Evolutionary conservation across 2,797 vertebrate genomes (phyloP), one percentile per base, ranked within the genome.

Genomic region (Rallus crepitans): DNA sequence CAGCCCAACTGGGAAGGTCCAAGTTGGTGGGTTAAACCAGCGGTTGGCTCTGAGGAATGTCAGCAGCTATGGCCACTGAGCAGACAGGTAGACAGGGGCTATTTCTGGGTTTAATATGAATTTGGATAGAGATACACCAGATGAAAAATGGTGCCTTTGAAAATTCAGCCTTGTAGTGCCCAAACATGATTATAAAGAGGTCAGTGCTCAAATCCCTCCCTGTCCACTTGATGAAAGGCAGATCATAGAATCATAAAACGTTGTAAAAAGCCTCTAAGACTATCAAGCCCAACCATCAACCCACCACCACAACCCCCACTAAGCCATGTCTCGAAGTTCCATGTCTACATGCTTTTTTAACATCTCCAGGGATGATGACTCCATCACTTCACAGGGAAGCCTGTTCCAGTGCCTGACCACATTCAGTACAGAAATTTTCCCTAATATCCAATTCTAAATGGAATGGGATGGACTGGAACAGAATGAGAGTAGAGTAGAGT

Each of bases 21-120:
- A 55, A 28, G 60, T 12, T 3, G 2, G 21, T 19, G 69, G 19
- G 4, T 85, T 52, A 84, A 87, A 59, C 3, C 35, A 33, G 28
- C 0, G 0, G 4, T 37, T 56, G 33, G 56, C 24, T 89, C 70
- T 70, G 48, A 80, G 39, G 35, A 69, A 60, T 27, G 39, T 21
- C 33, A 48, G 55, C 17, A 68, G 35, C n/a, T 78, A 3, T 28
- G 48, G 10, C 30, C 0, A 0, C 1, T n/a, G 42, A 73, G 33
- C 71, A 88, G 23, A 9, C 33, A 19, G 5, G 30, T 27, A 48
- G 12, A 5, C 52, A 23, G 33, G 42, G 59, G 16, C 2, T 78
- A 5, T 45, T 90, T 87, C 33, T 40, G 61, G 15, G 30, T 35
- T 61, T 61, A 39, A 31, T 0, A 0, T 35, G 35, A 82, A 21